These are phyloP conservation scores for Seira musarum DNA, from an alignment of 2,888 invertebrate genomes.

Conservation along the genomic window DNA sequence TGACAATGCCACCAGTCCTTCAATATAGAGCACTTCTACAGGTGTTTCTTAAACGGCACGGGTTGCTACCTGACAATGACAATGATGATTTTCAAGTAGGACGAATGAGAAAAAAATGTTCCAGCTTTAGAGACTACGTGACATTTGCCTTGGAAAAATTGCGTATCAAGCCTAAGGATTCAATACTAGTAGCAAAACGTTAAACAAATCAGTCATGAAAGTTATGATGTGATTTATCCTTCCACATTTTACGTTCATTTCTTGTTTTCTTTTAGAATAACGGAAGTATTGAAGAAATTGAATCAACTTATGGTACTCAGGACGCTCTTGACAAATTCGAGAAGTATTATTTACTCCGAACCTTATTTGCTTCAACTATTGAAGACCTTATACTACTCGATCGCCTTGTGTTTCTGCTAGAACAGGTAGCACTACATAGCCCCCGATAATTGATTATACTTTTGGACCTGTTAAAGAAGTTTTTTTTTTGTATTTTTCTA, in stretches of 20 bases:
- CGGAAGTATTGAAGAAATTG: slow-evolving; percentile 73
- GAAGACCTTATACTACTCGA: slow-evolving; percentile 89
- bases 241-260: no score
- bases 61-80: slow-evolving; percentile 71
- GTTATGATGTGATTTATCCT: no score
- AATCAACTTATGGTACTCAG: slow-evolving; percentile 71
- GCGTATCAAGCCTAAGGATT: neutral
- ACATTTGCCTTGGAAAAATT: slow-evolving; percentile 79
- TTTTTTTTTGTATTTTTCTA: slow-evolving; percentile 67
- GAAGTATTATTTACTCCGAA: slow-evolving; percentile 84
- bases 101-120: slow-evolving; percentile 77
- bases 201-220: no score
- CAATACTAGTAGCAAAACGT: no score
- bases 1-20: slow-evolving; percentile 77
- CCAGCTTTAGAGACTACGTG: slow-evolving; percentile 81
- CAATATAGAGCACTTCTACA: slow-evolving; percentile 84
- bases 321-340: slow-evolving; percentile 77
- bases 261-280: slow-evolving; percentile 70
- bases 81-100: slow-evolving; percentile 77
- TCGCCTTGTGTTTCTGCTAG: slow-evolving; percentile 83
- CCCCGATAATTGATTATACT: neutral
- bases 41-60: slow-evolving; percentile 74
- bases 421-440: slow-evolving; percentile 73
- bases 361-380: slow-evolving; percentile 84
- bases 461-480: slow-evolving; percentile 14